Percentiles rank a stretch among this genome's conserved stretches.
These are phyloP conservation scores for Calliscelio sp. DNA, from an alignment of 2,888 invertebrate genomes.

Conservation along the genomic window DNA sequence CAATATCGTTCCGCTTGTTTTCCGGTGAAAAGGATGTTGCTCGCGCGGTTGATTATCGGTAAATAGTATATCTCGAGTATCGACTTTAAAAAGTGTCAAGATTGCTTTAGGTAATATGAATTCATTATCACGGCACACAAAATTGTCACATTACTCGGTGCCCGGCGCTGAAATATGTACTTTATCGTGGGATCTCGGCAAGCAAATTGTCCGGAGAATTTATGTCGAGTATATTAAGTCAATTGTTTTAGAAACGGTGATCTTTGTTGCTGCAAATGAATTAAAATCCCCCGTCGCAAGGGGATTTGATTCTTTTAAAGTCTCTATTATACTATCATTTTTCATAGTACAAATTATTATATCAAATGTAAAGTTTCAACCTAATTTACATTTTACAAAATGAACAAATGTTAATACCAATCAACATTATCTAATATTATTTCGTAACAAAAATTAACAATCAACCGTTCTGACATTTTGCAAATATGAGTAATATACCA, in stretches of 20 bases:
- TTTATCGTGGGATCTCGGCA: constrained; percentile 18
- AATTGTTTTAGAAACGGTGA: constrained; percentile 37
- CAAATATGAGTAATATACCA: too few relatives aligned
- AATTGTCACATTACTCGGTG: constrained; percentile 35
- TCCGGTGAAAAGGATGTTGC: constrained; percentile 66
- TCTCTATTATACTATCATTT: too few relatives aligned
- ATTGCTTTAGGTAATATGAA: constrained; percentile 43
- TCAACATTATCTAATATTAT: too few relatives aligned
- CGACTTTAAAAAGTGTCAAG: constrained; percentile 57
- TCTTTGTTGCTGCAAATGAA: constrained; percentile 16
- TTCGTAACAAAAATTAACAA: too few relatives aligned
- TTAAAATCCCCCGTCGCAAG: too few relatives aligned
- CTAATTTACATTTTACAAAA: too few relatives aligned
- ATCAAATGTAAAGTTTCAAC: too few relatives aligned
- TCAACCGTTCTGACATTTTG: too few relatives aligned
- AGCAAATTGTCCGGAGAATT: constrained; percentile 42
- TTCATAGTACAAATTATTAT: too few relatives aligned
- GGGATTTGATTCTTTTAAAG: too few relatives aligned
- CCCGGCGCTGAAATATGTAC: constrained; percentile 28
- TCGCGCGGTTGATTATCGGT: constrained; percentile 66
- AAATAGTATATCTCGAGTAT: constrained; percentile 67
- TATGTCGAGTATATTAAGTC: constrained; percentile 36
- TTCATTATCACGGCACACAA: constrained; percentile 38
- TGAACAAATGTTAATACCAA: too few relatives aligned
- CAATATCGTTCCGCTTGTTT: constrained; percentile 72